Percentiles rank a stretch among this genome's conserved stretches.
Evolutionary conservation across 2,888 invertebrate genomes (phyloP).

Genomic region (Romanomermis culicivorax): DNA sequence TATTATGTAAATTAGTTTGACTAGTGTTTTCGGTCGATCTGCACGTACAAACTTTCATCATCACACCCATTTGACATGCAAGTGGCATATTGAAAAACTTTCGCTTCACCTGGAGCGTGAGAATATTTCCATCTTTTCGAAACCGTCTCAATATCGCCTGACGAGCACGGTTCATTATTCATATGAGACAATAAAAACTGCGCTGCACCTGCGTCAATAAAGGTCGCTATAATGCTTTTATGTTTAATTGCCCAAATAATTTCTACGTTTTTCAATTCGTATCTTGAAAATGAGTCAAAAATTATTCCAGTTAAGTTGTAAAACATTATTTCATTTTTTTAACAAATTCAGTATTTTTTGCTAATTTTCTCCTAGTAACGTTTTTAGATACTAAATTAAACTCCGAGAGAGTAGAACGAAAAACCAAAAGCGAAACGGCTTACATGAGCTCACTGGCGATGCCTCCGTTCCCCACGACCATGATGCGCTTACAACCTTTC

Average conservation of each 20-base stretch:
- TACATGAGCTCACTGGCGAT: constrained; percentile 81
- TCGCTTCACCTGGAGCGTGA: no score
- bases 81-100: no score
- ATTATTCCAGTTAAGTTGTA: constrained; percentile 8
- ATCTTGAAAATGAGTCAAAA: constrained; percentile 28
- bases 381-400: constrained; percentile 1
- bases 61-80: no score
- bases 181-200: constrained; percentile 52
- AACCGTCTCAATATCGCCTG: neutral
- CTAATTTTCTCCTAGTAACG: no score
- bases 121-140: constrained; percentile 46
- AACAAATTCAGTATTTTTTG: no score
- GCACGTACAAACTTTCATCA: no score
- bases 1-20: no score
- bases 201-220: constrained; percentile 84
- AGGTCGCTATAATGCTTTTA: constrained; percentile 70
- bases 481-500: constrained; percentile 44
- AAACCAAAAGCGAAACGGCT: constrained; percentile 3
- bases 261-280: constrained; percentile 60
- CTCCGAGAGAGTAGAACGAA: neutral
- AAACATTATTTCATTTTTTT: no score
- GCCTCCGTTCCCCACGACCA: constrained; percentile 87
- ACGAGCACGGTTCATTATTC: constrained; percentile 1
- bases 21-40: no score
- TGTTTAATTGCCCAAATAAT: constrained; percentile 85